A percentile compares a stretch with the other conserved stretches of the same genome.
These are phyloP conservation scores for Polypedilum vanderplanki DNA, from an alignment of 1,140 invertebrate species.

Conservation along the genomic window DNA sequence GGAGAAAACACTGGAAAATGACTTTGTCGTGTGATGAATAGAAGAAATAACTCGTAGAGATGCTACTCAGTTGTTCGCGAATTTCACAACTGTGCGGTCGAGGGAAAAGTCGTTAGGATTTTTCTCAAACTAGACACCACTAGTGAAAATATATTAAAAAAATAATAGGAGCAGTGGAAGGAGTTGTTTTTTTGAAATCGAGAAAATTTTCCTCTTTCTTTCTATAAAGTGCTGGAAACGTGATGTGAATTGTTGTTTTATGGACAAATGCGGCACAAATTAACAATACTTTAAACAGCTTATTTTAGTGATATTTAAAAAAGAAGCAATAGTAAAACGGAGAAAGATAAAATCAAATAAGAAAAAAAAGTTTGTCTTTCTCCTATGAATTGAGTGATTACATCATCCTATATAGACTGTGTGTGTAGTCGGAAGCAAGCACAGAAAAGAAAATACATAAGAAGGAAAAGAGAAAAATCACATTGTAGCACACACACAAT, in stretches of 20 bases:
- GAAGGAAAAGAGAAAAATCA: neutral
- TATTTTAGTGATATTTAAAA: too few species aligned
- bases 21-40: slow-evolving; percentile 4
- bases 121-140: slow-evolving; percentile 7
- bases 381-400: neutral
- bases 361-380: neutral
- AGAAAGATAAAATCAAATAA: too few species aligned
- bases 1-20: neutral
- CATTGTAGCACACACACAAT: neutral
- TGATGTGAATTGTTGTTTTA: too few species aligned
- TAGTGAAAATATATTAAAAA: neutral
- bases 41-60: neutral
- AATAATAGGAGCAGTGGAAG: neutral
- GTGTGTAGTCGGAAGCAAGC: neutral
- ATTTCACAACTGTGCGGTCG: neutral
- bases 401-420: neutral
- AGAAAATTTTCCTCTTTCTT: neutral
- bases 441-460: too few species aligned
- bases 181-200: neutral
- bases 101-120: slow-evolving; percentile 5
- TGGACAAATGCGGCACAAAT: neutral
- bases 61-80: slow-evolving; percentile 16
- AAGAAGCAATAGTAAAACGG: too few species aligned
- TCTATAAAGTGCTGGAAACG: neutral
- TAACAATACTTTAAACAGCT: too few species aligned